These are phyloP conservation scores for Alauda arvensis DNA, from an alignment of 2,797 vertebrate species.

Conservation along the genomic window DNA sequence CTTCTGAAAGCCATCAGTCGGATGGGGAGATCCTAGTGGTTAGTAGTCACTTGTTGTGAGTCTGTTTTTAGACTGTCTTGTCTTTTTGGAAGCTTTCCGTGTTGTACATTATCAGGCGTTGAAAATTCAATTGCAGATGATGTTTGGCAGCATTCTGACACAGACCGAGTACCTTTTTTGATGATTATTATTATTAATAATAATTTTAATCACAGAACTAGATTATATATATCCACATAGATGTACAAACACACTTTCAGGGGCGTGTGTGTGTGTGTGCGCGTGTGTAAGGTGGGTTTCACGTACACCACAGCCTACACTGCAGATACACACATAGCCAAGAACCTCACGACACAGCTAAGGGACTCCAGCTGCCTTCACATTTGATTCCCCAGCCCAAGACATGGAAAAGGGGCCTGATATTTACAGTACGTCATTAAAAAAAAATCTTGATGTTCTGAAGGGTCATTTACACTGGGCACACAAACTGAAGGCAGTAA, in stretches of 20 bases:
- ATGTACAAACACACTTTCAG: conserved; percentile 53
- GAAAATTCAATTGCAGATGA: conserved; percentile 57
- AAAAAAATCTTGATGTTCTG: neutral
- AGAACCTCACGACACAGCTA: conserved; percentile 14
- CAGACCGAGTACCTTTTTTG: conserved; percentile 59
- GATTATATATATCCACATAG: conserved; percentile 63
- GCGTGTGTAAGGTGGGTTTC: neutral
- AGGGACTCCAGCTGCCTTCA: conserved; percentile 31
- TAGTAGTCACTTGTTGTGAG: conserved; percentile 58
- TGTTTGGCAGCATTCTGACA: conserved; percentile 64
- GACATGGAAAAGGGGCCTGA: conserved; percentile 4
- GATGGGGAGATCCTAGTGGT: conserved; percentile 67
- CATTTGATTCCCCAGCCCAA: neutral
- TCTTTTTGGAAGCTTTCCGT: conserved; percentile 58
- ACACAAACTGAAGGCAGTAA: conserved; percentile 22
- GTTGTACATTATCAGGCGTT: conserved; percentile 59
- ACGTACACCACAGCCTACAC: conserved; percentile 29
- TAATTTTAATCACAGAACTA: conserved; percentile 68
- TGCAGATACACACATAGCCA: conserved; percentile 44
- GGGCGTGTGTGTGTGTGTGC: neutral
- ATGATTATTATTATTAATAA: conserved; percentile 55
- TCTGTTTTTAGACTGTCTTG: conserved; percentile 51
- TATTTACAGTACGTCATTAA: neutral
- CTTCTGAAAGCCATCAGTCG: conserved; percentile 39
- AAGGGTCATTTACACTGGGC: neutral